These are phyloP conservation scores for Podarcis lilfordi DNA, from an alignment of 2,797 vertebrate species.

Conservation along the genomic window DNA sequence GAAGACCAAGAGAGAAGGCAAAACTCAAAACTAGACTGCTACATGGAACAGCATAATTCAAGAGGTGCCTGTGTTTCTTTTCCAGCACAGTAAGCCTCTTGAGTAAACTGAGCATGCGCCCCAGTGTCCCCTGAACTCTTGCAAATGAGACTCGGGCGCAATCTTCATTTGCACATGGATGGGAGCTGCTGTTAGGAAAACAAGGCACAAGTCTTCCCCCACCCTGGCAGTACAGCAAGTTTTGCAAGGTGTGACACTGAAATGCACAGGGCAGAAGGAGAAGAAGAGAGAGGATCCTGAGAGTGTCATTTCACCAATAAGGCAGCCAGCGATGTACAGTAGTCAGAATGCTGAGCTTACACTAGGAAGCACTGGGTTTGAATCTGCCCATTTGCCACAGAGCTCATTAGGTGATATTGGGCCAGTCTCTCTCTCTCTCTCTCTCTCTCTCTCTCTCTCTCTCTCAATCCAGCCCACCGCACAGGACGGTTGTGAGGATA, in stretches of 20 bases:
- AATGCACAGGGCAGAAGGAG: neutral
- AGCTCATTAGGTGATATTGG: neutral
- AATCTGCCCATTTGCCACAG: neutral
- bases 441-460: no score
- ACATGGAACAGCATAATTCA: no score
- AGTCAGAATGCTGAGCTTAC: no score
- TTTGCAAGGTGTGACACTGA: neutral
- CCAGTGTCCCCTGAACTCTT: neutral
- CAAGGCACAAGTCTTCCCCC: neutral
- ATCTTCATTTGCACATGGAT: neutral
- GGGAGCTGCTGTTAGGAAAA: neutral
- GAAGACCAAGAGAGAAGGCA: no score
- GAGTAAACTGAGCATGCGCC: neutral
- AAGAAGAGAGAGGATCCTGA: no score
- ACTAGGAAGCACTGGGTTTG: neutral
- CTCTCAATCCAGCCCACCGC: no score
- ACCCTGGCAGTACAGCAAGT: neutral
- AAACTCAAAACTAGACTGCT: no score
- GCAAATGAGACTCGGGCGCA: neutral
- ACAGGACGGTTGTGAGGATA: no score
- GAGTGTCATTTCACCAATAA: no score
- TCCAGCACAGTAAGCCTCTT: neutral
- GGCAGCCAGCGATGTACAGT: neutral
- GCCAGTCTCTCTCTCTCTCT: neutral
- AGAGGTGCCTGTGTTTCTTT: no score